These are phyloP conservation scores for Scylla paramamosain DNA, from an alignment of 1,140 invertebrate genomes.

Conservation along the genomic window DNA sequence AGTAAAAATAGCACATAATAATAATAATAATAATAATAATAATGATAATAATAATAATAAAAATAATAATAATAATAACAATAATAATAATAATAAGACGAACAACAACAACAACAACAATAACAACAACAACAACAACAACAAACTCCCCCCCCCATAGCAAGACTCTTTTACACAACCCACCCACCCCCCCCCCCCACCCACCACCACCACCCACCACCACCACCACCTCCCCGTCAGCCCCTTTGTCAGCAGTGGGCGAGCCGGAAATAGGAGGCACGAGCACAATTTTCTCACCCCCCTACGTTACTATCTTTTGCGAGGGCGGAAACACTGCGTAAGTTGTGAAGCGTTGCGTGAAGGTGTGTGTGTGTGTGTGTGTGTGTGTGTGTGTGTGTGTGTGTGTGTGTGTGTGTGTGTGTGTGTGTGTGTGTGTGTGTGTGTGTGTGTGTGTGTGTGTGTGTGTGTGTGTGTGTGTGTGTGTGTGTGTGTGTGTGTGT, in stretches of 20 bases:
- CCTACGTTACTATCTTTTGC: background rate
- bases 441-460: background rate
- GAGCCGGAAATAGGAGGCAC: background rate
- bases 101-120: background rate
- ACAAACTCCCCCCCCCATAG: background rate
- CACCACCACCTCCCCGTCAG: background rate
- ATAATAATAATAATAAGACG: background rate
- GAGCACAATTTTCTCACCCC: background rate
- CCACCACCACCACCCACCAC: background rate
- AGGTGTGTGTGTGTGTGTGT: slow-evolving; percentile 15
- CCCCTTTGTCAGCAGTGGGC: background rate
- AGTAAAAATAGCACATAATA: background rate
- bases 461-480: slow-evolving; percentile 20
- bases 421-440: background rate
- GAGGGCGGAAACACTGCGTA: background rate
- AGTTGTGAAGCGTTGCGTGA: background rate
- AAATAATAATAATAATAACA: slow-evolving; percentile 40
- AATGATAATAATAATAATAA: slow-evolving; percentile 22
- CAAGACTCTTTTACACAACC: no score
- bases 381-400: slow-evolving; percentile 20
- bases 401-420: slow-evolving; percentile 11
- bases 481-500: slow-evolving; percentile 11
- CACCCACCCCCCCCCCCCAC: background rate
- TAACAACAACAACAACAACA: background rate
- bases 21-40: slow-evolving; percentile 14